A percentile compares a stretch with the other conserved stretches of the same genome.
Conservation (phyloP, 2,888 invertebrate genomes). For the Coleophora deauratella region DNA sequence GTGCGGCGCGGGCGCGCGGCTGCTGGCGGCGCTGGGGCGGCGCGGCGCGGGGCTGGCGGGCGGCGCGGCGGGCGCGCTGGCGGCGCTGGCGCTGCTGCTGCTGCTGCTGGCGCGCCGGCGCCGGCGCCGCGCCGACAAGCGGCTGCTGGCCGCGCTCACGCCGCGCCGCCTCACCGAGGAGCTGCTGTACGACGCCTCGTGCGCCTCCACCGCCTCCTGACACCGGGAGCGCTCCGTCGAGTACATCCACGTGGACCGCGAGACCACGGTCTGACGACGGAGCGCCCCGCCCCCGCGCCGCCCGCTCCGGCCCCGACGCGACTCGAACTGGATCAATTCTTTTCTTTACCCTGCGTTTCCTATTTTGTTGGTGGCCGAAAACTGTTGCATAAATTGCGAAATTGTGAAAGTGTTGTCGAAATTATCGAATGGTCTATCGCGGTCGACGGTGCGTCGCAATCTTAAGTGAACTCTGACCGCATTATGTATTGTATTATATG, state of each 20-base stretch:
- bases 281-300: conserved; percentile 24
- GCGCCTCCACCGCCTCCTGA: conserved; percentile 81
- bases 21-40: conserved; percentile 68
- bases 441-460: no score
- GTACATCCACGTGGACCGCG: conserved; percentile 93
- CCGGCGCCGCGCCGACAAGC: conserved; percentile 71
- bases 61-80: conserved; percentile 67
- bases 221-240: conserved; percentile 92
- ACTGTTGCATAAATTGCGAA: no score
- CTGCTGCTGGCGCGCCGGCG: conserved; percentile 61
- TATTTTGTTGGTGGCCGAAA: no score
- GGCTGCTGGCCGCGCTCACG: conserved; percentile 75
- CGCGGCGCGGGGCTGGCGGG: conserved; percentile 34
- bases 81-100: conserved; percentile 55
- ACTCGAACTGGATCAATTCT: not conserved
- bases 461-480: not conserved
- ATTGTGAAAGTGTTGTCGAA: no score
- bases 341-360: no score
- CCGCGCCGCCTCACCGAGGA: conserved; percentile 81
- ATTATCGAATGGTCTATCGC: no score
- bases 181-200: conserved; percentile 77
- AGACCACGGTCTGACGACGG: conserved; percentile 89
- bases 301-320: conserved; percentile 1
- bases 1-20: conserved; percentile 66
- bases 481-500: no score